A percentile compares a stretch with the other conserved stretches of the same genome.
phyloP scores from a whole-genome alignment of 2,888 invertebrate species.

The Cantharis nigra region DNA sequence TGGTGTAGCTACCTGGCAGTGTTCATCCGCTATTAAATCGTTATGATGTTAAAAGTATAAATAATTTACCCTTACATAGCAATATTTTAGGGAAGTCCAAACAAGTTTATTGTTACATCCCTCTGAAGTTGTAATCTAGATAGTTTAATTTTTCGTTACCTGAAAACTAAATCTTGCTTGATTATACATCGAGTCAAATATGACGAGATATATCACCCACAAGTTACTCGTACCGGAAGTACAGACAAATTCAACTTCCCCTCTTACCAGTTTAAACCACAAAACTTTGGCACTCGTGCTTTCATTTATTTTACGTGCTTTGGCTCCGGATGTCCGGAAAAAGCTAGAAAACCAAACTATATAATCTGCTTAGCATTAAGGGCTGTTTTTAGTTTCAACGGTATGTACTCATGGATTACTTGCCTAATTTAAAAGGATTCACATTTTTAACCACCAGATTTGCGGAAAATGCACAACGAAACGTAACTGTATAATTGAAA shows the following conservation, averaged over 20 bases:
- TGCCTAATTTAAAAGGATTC: not conserved
- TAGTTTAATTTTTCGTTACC: not conserved
- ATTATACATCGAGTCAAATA: constrained; percentile 29
- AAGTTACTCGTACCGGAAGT: constrained; percentile 23
- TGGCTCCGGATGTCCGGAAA: constrained; percentile 9
- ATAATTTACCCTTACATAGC: too few species aligned
- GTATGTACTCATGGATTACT: not conserved
- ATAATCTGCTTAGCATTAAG: constrained; percentile 6
- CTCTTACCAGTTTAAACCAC: constrained; percentile 22
- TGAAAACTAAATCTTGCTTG: constrained; percentile 5
- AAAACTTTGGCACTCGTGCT: constrained; percentile 17
- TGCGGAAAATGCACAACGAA: not conserved
- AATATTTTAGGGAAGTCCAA: too few species aligned
- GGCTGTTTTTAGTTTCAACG: not conserved
- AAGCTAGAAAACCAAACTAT: constrained; percentile 14
- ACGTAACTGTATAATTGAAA: not conserved
- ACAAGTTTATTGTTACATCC: too few species aligned
- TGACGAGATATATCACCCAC: constrained; percentile 27
- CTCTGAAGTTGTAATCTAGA: too few species aligned
- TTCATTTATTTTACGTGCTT: constrained; percentile 23
- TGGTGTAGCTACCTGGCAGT: too few species aligned
- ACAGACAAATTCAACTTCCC: constrained; percentile 27
- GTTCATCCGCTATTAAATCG: not conserved
- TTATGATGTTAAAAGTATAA: too few species aligned
- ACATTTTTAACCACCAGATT: not conserved